These are phyloP conservation scores for Epizoanthus fatuus DNA, from an alignment of 92 coral and sea anemone genomes.

Conservation along the genomic window DNA sequence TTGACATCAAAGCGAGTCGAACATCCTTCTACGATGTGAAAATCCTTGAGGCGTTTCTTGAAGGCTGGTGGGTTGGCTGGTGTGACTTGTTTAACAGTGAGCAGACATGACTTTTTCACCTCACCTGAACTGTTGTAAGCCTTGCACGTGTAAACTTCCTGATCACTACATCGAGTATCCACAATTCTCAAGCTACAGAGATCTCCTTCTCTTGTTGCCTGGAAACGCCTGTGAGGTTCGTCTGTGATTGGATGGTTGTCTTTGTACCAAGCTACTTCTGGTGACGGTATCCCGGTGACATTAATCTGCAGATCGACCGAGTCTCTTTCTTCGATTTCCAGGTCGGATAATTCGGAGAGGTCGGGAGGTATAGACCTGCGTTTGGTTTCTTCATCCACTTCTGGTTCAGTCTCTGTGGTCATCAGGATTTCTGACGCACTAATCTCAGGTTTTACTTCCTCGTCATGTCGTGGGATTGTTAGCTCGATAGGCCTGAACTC, in stretches of 20 bases:
- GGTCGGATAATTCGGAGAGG: slow-evolving; percentile 68
- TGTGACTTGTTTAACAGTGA: slow-evolving; percentile 63
- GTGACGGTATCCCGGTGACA: slow-evolving; percentile 80
- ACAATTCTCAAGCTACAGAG: slow-evolving; percentile 71
- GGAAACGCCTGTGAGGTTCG: slow-evolving; percentile 80
- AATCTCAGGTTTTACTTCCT: slow-evolving; percentile 14
- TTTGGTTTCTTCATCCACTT: slow-evolving; percentile 43
- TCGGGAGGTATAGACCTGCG: slow-evolving; percentile 72
- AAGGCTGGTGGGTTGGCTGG: slow-evolving; percentile 82
- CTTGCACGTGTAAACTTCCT: slow-evolving; percentile 78
- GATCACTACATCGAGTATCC: slow-evolving; percentile 78
- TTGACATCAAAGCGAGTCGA: slow-evolving; percentile 91
- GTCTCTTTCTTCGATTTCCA: slow-evolving; percentile 78
- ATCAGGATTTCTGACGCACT: slow-evolving; percentile 67
- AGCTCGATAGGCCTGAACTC: slow-evolving; percentile 78
- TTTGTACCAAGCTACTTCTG: slow-evolving; percentile 87
- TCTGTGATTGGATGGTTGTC: slow-evolving; percentile 81
- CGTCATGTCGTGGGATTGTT: slow-evolving; percentile 73
- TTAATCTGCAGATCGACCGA: slow-evolving; percentile 78
- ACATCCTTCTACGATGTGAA: slow-evolving; percentile 86
- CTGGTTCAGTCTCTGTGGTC: slow-evolving; percentile 52
- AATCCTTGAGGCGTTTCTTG: slow-evolving; percentile 78
- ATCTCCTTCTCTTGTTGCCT: slow-evolving; percentile 67
- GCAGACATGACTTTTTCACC: slow-evolving; percentile 64
- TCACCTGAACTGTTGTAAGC: slow-evolving; percentile 86